Evolutionary conservation across 2,888 invertebrate genomes (phyloP), one percentile per base, ranked within the genome.

Genomic region (Lasioglossum calceatum): DNA sequence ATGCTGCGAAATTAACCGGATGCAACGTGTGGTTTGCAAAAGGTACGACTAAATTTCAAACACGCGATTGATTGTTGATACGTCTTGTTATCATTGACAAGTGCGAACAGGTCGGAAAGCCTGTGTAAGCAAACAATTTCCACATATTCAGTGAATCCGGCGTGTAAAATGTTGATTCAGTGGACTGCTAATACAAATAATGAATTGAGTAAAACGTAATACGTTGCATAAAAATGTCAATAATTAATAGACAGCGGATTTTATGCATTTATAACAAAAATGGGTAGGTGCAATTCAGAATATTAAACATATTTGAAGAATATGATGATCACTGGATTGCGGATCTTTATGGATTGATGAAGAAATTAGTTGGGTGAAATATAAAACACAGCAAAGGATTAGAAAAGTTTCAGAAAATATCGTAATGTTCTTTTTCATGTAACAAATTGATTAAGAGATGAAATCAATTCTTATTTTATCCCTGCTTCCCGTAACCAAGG

Each of bases 1-100:
- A 44, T 5, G 44, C 23, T 54, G 39, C 32, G 27, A 64, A 58
- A 82, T 79, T 70, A 75, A 79, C 74, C 32, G 44, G 16, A 58
- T 44, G 27, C 75, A 79, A 39, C 58, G 27, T 12, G 1, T n/a
- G 32, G 23, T 19, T 16, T 54, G 19, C 36, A 4, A 23, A 74
- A 23, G 16, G 32, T 47, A 61, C 42, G 44, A 67, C 61, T 47
- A 12, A 12, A 54, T 58, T 80, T 16, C 4, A 42, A 83, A 54
- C 32, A 19, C 64, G 42, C 16, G 27, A 71, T 75, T 47, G 44
- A 58, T 39, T 71, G 39, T 50, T 19, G 42, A 67, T 54, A 36
- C 54, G 42, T 42, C 67, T 73, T 32, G 42, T 74, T 67, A 50
- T 23, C 4, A 32, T 12, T 14, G 32, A 16, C 32, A 23, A 54